A percentile compares a stretch with the other conserved stretches of the same genome.
phyloP scores from a whole-genome alignment of 2,797 vertebrate genomes.

The Phrynocephalus forsythii region DNA sequence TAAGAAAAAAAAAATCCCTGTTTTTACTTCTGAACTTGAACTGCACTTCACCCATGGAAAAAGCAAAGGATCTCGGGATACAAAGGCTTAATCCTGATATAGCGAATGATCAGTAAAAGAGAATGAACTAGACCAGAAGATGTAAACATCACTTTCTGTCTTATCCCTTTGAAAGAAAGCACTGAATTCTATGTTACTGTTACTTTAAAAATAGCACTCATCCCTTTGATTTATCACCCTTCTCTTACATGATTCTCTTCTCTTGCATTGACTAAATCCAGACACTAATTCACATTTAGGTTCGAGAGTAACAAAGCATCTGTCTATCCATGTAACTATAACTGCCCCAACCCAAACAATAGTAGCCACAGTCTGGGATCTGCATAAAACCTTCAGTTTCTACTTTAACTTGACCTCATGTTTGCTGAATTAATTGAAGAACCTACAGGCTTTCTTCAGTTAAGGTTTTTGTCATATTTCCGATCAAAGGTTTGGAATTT shows the following conservation, averaged over 20 bases:
- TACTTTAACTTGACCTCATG: neutral
- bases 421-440: neutral
- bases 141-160: conserved; percentile 42
- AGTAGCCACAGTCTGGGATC: neutral
- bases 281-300: neutral
- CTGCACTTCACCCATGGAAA: conserved; percentile 46
- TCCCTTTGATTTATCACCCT: conserved; percentile 35
- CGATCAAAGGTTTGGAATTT: too few species aligned
- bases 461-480: neutral
- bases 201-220: conserved; percentile 40
- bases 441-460: neutral
- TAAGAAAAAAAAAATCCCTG: conserved; percentile 34
- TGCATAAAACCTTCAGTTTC: neutral
- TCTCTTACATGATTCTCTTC: conserved; percentile 18
- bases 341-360: neutral
- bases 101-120: conserved; percentile 48
- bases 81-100: conserved; percentile 50
- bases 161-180: conserved; percentile 55
- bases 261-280: neutral
- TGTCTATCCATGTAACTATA: neutral
- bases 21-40: conserved; percentile 46
- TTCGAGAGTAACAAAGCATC: neutral
- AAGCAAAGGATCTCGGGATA: conserved; percentile 46
- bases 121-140: conserved; percentile 34
- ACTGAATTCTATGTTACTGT: conserved; percentile 38